A percentile compares a stretch with the other conserved stretches of the same genome.
Conservation (phyloP, 2,113 vertebrate species). For the Tychaedon coryphoeus region DNA sequence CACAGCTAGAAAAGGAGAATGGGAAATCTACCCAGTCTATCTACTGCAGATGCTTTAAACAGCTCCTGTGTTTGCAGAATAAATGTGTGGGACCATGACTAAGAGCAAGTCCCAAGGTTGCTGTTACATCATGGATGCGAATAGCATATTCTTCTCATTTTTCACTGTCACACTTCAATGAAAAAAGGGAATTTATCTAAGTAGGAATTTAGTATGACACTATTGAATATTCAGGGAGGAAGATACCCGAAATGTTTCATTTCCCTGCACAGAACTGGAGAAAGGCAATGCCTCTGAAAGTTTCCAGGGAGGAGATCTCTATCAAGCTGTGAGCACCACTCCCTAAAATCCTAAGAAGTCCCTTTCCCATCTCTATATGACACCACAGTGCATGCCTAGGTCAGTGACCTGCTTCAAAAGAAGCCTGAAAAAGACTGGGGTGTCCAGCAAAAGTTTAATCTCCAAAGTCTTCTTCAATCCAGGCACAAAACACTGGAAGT, state of each 20-base stretch:
- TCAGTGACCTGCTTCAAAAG: background rate
- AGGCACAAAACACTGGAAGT: background rate
- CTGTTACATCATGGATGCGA: background rate
- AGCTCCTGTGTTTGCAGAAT: background rate
- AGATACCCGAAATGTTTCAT: background rate
- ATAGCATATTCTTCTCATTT: background rate
- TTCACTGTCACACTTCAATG: background rate
- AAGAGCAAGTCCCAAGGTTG: background rate
- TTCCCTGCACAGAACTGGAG: background rate
- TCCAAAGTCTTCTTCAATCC: background rate
- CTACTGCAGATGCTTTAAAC: background rate
- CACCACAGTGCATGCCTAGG: background rate
- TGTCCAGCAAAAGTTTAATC: background rate
- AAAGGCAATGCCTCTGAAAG: background rate
- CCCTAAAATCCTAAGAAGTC: background rate
- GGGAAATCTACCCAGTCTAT: accelerated
- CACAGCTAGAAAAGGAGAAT: background rate
- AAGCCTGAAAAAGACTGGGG: background rate
- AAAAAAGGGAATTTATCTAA: background rate
- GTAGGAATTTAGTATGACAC: background rate
- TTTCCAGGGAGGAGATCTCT: background rate
- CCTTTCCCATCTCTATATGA: background rate
- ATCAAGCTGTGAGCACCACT: background rate
- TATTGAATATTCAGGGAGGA: background rate
- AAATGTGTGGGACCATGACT: background rate